Evolutionary conservation across 2,113 vertebrate genomes (phyloP).

Genomic region (Guaruba guarouba): DNA sequence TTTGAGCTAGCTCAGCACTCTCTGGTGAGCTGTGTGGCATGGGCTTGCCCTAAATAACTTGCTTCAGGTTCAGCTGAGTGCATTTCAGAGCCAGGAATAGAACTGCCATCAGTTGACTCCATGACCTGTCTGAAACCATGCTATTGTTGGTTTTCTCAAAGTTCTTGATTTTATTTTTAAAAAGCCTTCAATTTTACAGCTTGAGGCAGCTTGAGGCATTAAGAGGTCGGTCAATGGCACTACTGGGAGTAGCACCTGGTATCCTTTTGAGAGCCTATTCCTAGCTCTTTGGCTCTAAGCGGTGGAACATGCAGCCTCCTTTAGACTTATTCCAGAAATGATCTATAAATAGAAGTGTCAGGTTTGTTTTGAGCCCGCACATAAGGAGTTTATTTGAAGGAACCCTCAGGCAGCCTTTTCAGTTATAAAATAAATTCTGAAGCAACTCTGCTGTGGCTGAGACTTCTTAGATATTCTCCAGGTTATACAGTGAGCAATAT

Average conservation of each 20-base stretch:
- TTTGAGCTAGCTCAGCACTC: background rate
- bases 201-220: conserved; percentile 15
- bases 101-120: conserved; percentile 26
- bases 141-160: conserved; percentile 33
- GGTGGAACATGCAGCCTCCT: background rate
- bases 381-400: conserved; percentile 51
- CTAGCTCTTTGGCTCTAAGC: background rate
- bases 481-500: background rate
- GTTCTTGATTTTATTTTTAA: conserved; percentile 52
- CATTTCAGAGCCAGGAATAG: conserved; percentile 33
- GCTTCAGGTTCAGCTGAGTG: conserved; percentile 1
- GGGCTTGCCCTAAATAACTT: conserved; percentile 15
- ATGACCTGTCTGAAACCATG: conserved; percentile 33
- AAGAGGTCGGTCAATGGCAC: conserved; percentile 19
- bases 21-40: background rate
- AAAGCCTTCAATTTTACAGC: conserved; percentile 45
- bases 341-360: conserved; percentile 45
- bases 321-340: conserved; percentile 33
- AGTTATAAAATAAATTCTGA: conserved; percentile 39
- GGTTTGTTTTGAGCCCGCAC: conserved; percentile 38
- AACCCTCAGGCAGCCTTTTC: conserved; percentile 40
- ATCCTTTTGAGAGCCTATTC: conserved; percentile 24
- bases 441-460: background rate
- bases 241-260: conserved; percentile 14
- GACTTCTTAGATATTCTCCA: background rate